Percentiles rank a stretch among this genome's conserved stretches.
These are phyloP conservation scores for Troides aeacus DNA, from an alignment of 2,888 invertebrate genomes.

Conservation along the genomic window DNA sequence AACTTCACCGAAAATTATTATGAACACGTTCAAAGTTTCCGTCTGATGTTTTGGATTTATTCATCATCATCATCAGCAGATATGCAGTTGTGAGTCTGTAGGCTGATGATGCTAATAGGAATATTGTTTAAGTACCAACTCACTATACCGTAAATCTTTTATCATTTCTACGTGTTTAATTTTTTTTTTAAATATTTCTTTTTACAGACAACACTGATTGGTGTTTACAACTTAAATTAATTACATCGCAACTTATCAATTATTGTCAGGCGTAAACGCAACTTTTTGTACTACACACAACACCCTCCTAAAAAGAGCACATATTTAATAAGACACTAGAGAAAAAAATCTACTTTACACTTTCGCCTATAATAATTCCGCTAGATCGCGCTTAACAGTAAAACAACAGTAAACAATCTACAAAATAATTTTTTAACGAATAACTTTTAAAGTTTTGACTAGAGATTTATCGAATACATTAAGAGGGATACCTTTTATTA, in stretches of 20 bases:
- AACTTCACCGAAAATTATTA: too few relatives aligned
- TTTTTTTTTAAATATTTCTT: too few relatives aligned
- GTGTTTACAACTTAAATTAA: slow-evolving; percentile 13
- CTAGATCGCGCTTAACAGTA: slow-evolving; percentile 4
- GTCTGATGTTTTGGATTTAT: too few relatives aligned
- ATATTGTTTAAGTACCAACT: too few relatives aligned
- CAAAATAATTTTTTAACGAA: neutral
- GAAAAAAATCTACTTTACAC: slow-evolving; percentile 9
- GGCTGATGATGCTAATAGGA: too few relatives aligned
- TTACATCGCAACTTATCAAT: slow-evolving; percentile 14
- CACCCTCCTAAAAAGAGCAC: neutral
- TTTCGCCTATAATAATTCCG: slow-evolving; percentile 8
- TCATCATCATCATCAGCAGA: too few relatives aligned
- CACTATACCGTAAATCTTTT: too few relatives aligned
- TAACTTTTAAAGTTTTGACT: slow-evolving; percentile 18
- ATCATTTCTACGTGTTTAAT: too few relatives aligned
- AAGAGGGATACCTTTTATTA: neutral
- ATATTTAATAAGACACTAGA: neutral
- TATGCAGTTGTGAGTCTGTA: too few relatives aligned
- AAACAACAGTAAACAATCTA: slow-evolving; percentile 13
- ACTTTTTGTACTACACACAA: slow-evolving; percentile 13
- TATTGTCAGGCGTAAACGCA: slow-evolving; percentile 25
- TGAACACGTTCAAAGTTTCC: too few relatives aligned
- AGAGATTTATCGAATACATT: slow-evolving; percentile 11
- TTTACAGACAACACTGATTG: slow-evolving; percentile 1